These are phyloP conservation scores for Anguilla obscura DNA, from an alignment of 2,797 vertebrate genomes.

Conservation along the genomic window DNA sequence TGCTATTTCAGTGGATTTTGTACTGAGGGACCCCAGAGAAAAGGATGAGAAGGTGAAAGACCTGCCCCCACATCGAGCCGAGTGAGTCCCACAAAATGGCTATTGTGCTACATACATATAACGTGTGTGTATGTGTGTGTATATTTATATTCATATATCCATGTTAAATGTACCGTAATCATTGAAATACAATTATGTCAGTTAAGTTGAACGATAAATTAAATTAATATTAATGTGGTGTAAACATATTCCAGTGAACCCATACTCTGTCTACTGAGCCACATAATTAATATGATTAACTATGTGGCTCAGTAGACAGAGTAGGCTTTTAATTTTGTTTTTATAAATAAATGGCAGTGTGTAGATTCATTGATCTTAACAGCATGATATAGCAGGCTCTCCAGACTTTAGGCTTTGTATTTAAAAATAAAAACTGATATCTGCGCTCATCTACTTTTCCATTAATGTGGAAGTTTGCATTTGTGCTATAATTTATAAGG, in stretches of 20 bases:
- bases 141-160: background rate
- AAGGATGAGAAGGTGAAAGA: conserved; percentile 60
- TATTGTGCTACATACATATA: background rate
- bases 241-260: background rate
- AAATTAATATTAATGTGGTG: background rate
- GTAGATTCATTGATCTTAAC: background rate
- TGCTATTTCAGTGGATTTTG: conserved; percentile 77
- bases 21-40: conserved; percentile 70
- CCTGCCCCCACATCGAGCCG: conserved; percentile 74
- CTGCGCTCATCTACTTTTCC: too few relatives aligned
- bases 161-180: background rate
- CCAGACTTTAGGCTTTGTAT: background rate
- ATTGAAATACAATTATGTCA: background rate
- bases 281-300: background rate
- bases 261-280: background rate
- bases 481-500: too few relatives aligned
- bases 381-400: background rate
- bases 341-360: background rate
- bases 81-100: conserved; percentile 70
- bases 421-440: background rate
- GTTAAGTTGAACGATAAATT: too few relatives aligned
- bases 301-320: too few relatives aligned
- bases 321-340: background rate
- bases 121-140: background rate
- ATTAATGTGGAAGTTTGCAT: too few relatives aligned